Conservation (phyloP, 2,888 invertebrate genomes). For the Tanypteryx hageni region DNA sequence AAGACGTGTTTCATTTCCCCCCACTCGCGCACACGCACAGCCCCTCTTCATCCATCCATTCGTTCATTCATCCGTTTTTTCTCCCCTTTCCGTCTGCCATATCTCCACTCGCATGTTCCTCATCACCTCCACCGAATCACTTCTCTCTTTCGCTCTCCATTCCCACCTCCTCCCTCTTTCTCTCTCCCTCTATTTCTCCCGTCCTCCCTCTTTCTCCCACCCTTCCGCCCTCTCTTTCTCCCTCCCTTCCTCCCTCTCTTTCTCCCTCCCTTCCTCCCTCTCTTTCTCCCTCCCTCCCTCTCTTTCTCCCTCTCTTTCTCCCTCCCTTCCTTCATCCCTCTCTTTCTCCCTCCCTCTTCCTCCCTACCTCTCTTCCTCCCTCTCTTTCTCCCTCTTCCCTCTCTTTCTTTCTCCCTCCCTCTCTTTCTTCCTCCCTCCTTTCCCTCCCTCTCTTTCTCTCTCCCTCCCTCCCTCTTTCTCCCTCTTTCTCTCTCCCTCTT, state of each 20-base stretch:
- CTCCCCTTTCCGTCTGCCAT: background rate
- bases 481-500: background rate
- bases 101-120: background rate
- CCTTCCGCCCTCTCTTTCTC: background rate
- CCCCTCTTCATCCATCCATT: background rate
- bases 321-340: background rate
- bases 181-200: background rate
- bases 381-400: background rate
- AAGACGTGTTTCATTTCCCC: slow-evolving; percentile 25
- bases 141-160: background rate
- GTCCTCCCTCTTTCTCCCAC: background rate
- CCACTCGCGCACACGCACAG: no score
- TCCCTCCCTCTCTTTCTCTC: background rate
- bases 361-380: background rate
- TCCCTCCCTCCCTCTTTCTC: background rate
- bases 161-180: background rate
- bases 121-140: background rate
- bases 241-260: background rate
- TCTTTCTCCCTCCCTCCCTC: background rate
- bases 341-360: background rate
- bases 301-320: background rate
- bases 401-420: background rate
- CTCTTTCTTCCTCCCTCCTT: background rate
- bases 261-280: no score
- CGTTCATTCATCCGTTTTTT: background rate